Evolutionary conservation across 2,113 vertebrate genomes (phyloP).

Genomic region (Podiceps cristatus): DNA sequence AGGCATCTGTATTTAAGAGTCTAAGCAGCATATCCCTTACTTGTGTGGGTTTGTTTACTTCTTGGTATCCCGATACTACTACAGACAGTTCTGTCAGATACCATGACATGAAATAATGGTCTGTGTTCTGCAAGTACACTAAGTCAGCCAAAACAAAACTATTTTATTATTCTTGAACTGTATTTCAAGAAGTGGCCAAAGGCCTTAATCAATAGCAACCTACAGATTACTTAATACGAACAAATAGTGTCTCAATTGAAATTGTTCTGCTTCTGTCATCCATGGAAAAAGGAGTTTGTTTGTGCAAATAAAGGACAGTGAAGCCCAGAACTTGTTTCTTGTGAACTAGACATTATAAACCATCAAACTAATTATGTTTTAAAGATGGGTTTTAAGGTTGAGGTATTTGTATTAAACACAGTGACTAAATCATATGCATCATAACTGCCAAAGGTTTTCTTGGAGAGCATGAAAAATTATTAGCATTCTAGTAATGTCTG

Average conservation of each 20-base stretch:
- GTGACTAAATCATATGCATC: background rate
- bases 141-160: background rate
- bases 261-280: background rate
- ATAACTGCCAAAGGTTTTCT: background rate
- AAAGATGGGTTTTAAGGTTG: background rate
- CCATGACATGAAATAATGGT: background rate
- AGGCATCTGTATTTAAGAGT: background rate
- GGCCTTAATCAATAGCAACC: background rate
- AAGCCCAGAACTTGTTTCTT: background rate
- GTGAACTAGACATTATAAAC: background rate
- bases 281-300: background rate
- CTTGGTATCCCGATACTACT: background rate
- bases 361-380: background rate
- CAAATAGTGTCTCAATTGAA: background rate
- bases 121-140: background rate
- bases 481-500: background rate
- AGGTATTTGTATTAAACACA: background rate
- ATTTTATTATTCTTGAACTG: background rate
- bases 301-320: background rate
- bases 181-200: background rate
- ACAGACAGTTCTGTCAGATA: background rate
- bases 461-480: background rate
- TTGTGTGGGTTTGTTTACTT: background rate
- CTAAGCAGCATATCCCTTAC: background rate
- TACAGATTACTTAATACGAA: background rate